Conservation (phyloP, 2,797 vertebrate species). For the Buphagus erythrorhynchus region DNA sequence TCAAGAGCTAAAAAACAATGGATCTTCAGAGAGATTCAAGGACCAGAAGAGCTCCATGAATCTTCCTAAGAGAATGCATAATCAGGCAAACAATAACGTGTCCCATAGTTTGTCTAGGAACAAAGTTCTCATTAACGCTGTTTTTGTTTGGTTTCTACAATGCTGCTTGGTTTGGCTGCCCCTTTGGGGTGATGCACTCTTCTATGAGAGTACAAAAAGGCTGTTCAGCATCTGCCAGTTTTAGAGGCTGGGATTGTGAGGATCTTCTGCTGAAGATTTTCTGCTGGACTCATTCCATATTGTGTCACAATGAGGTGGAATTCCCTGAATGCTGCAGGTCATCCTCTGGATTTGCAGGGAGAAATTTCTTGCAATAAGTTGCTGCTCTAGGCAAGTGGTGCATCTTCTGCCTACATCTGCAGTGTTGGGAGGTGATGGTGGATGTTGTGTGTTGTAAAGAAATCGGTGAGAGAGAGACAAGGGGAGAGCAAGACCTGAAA, state of each 20-base stretch:
- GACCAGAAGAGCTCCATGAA: not conserved
- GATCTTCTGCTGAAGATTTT: constrained; percentile 24
- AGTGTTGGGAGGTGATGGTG: not conserved
- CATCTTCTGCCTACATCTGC: not conserved
- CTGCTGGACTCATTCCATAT: not conserved
- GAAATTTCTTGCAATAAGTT: not conserved
- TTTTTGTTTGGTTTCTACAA: constrained; percentile 50
- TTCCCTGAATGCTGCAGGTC: not conserved
- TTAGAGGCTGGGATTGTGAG: constrained; percentile 17
- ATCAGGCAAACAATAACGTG: not conserved
- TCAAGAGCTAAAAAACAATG: constrained; percentile 15
- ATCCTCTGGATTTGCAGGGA: not conserved
- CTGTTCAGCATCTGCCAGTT: constrained; percentile 59
- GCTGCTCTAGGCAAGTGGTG: not conserved
- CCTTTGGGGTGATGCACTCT: constrained; percentile 40
- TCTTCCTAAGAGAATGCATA: constrained; percentile 1
- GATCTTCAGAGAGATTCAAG: constrained; percentile 24
- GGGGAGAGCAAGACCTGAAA: not conserved
- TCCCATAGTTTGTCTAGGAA: not conserved
- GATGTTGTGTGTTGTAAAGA: not conserved
- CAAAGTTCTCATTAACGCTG: constrained; percentile 47
- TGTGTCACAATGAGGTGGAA: not conserved
- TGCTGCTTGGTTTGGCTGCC: constrained; percentile 56
- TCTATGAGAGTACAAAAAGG: constrained; percentile 40
- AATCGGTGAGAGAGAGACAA: not conserved